Conservation (phyloP, 2,797 vertebrate species). For the Adrianichthys oophorus region DNA sequence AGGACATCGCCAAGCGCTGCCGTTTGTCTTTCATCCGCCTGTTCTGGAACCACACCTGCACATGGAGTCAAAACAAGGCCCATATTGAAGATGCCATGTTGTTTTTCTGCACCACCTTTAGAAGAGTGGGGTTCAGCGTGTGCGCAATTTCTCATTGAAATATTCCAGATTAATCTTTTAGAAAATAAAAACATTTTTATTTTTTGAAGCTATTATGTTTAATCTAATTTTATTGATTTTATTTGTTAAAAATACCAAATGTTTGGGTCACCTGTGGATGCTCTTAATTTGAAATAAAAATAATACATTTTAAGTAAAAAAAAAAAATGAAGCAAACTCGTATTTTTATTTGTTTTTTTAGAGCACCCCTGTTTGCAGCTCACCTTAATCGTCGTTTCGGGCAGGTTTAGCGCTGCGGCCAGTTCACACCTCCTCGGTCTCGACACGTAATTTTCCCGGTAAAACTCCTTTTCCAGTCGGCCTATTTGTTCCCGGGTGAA, state of each 20-base stretch:
- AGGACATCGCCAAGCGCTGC: slow-evolving; percentile 94
- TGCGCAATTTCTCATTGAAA: not conserved
- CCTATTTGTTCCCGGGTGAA: slow-evolving; percentile 87
- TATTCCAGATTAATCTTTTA: no score
- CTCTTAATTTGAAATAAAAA: no score
- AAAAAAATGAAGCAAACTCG: no score
- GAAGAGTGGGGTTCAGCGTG: not conserved
- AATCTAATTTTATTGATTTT: not conserved
- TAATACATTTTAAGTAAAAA: no score
- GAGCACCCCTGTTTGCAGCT: slow-evolving; percentile 13
- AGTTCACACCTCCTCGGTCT: slow-evolving; percentile 95
- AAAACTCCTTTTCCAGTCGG: slow-evolving; percentile 87
- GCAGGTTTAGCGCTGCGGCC: slow-evolving; percentile 94
- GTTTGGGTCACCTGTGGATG: not conserved
- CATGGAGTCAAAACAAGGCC: slow-evolving; percentile 61
- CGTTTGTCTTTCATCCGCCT: slow-evolving; percentile 95
- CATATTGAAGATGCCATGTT: slow-evolving; percentile 63
- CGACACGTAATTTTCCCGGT: slow-evolving; percentile 89
- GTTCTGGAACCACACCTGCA: slow-evolving; percentile 97
- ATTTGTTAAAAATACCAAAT: not conserved
- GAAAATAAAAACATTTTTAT: not conserved
- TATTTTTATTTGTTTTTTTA: not conserved
- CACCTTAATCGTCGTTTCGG: slow-evolving; percentile 98
- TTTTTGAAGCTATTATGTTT: not conserved
- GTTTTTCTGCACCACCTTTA: slow-evolving; percentile 19